These are phyloP conservation scores for Nymphalis io DNA, from an alignment of 1,140 invertebrate genomes.

Conservation along the genomic window DNA sequence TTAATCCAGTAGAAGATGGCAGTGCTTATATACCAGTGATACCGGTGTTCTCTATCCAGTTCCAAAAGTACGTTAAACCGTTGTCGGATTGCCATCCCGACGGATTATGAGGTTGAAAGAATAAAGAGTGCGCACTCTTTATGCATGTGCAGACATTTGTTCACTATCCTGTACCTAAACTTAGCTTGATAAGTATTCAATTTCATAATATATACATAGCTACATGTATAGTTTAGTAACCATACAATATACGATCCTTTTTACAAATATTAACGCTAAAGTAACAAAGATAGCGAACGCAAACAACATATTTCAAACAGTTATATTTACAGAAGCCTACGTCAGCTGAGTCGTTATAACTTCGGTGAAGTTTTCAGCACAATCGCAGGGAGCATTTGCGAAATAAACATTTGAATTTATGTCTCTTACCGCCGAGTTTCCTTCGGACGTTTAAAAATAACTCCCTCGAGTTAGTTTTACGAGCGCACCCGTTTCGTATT, in stretches of 20 bases:
- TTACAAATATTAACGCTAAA: neutral
- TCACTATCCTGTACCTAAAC: too few relatives aligned
- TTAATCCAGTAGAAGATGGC: too few relatives aligned
- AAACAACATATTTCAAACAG: neutral
- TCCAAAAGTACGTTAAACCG: too few relatives aligned
- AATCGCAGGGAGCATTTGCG: constrained; percentile 8
- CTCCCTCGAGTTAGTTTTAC: constrained; percentile 6
- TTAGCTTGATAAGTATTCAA: too few relatives aligned
- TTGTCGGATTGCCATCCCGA: too few relatives aligned
- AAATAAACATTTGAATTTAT: constrained; percentile 15
- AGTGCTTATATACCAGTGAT: too few relatives aligned
- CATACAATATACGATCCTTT: neutral
- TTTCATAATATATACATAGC: too few relatives aligned
- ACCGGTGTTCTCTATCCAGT: too few relatives aligned
- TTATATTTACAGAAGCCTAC: constrained; percentile 6
- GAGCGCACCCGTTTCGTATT: constrained; percentile 7
- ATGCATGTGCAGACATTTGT: too few relatives aligned
- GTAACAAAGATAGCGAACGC: constrained; percentile 1
- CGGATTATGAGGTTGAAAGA: too few relatives aligned
- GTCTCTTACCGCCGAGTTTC: constrained; percentile 4
- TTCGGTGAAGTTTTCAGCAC: constrained; percentile 9
- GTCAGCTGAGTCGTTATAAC: constrained; percentile 12
- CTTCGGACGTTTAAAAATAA: constrained; percentile 14
- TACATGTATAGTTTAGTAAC: too few relatives aligned
- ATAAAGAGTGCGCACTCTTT: too few relatives aligned